These are phyloP conservation scores for Diplazon laetatorius DNA, from an alignment of 2,888 invertebrate species.

Conservation along the genomic window DNA sequence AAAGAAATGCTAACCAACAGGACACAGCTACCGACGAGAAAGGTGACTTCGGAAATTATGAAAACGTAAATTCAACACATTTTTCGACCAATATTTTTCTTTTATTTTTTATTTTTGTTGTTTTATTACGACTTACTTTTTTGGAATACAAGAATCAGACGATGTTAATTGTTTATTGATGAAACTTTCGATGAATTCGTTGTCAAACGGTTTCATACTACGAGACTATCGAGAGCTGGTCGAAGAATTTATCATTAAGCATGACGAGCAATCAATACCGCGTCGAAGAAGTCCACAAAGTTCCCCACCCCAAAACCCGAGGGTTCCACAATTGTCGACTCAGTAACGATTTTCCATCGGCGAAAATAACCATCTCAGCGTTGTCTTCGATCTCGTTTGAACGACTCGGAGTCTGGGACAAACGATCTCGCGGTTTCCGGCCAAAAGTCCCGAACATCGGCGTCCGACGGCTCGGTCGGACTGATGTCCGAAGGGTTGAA, in stretches of 20 bases:
- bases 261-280: conserved; percentile 35
- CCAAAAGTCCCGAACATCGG: conserved; percentile 67
- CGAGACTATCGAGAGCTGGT: not conserved
- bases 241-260: conserved; percentile 9
- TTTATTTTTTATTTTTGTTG: too few relatives aligned
- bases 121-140: too few relatives aligned
- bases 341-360: conserved; percentile 63
- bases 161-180: too few relatives aligned
- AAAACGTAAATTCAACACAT: too few relatives aligned
- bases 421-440: conserved; percentile 67
- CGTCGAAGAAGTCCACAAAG: not conserved
- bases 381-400: not conserved
- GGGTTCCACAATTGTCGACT: conserved; percentile 5
- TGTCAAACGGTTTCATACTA: conserved; percentile 1
- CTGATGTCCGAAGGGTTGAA: conserved; percentile 44
- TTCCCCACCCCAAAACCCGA: not conserved
- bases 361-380: conserved; percentile 68
- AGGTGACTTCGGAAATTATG: conserved; percentile 13
- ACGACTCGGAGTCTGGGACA: conserved; percentile 57
- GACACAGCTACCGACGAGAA: not conserved
- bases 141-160: too few relatives aligned
- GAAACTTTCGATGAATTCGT: conserved; percentile 4
- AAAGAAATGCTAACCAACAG: conserved; percentile 18
- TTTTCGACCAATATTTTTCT: too few relatives aligned
- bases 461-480: conserved; percentile 8